Evolutionary conservation across 2,113 vertebrate genomes (phyloP).

Genomic region (Rhea pennata): DNA sequence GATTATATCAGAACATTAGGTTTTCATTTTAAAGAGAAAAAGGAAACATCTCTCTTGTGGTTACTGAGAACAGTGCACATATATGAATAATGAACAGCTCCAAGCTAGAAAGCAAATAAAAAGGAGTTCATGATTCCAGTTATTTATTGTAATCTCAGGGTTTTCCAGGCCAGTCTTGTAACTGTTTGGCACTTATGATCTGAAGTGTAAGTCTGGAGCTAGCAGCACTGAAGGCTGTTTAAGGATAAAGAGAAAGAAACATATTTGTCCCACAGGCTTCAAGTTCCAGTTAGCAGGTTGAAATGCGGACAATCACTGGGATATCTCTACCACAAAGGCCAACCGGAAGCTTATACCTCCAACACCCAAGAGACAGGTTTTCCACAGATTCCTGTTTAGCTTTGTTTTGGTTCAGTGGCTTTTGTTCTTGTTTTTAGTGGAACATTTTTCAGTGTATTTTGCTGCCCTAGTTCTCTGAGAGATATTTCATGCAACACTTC

Average conservation of each 20-base stretch:
- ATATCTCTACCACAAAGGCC: not conserved
- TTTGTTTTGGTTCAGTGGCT: not conserved
- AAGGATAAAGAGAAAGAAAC: not conserved
- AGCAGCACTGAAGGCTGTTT: not conserved
- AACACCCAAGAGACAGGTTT: not conserved
- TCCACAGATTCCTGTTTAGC: not conserved
- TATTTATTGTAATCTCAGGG: not conserved
- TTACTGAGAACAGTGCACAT: not conserved
- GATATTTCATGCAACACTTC: not conserved
- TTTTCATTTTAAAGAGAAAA: not conserved
- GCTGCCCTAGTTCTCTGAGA: not conserved
- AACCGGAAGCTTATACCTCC: not conserved
- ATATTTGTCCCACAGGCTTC: not conserved
- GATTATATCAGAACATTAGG: not conserved
- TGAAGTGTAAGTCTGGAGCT: not conserved
- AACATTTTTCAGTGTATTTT: not conserved
- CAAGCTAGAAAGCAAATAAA: not conserved
- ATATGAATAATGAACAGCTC: not conserved
- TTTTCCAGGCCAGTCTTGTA: not conserved
- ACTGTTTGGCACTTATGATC: not conserved
- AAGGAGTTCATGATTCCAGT: not conserved
- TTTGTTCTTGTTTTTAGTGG: not conserved
- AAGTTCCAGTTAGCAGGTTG: not conserved
- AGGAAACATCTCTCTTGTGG: not conserved
- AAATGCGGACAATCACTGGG: not conserved